phyloP scores from a whole-genome alignment of 2,797 vertebrate species.

The Sylvia borin region DNA sequence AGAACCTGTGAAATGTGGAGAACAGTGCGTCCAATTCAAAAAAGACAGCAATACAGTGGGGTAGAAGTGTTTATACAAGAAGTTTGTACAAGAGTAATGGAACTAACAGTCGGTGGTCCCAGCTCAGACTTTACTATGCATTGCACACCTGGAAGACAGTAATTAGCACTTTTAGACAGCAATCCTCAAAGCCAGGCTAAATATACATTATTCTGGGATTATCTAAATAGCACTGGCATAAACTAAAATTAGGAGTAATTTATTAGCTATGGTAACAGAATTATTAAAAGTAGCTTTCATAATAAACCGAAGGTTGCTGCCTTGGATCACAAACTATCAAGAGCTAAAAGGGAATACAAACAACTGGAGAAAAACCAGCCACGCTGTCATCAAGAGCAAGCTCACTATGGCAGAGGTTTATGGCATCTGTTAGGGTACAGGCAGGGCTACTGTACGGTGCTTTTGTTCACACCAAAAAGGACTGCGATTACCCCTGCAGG shows the following conservation, averaged over 20 bases:
- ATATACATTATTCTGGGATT: neutral
- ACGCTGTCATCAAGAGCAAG: accelerated
- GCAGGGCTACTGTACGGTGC: too few species aligned
- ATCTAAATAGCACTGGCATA: neutral
- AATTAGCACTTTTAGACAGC: neutral
- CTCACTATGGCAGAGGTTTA: too few species aligned
- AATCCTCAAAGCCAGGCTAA: neutral
- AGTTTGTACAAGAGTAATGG: neutral
- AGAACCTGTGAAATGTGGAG: neutral
- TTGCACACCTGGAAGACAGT: accelerated
- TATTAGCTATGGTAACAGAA: neutral
- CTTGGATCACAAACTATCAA: neutral
- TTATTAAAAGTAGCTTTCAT: neutral
- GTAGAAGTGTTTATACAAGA: neutral
- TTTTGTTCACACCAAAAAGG: neutral
- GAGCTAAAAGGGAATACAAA: neutral
- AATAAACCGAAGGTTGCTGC: neutral
- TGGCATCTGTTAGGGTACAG: neutral
- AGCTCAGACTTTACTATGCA: neutral
- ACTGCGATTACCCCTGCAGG: neutral
- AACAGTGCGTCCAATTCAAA: neutral
- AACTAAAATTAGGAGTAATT: neutral
- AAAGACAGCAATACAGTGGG: neutral
- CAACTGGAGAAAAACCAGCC: neutral
- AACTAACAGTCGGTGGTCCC: neutral